Evolutionary conservation across 2,888 invertebrate genomes (phyloP), one percentile per base, ranked within the genome.

Genomic region (Xanthostigma xanthostigma): DNA sequence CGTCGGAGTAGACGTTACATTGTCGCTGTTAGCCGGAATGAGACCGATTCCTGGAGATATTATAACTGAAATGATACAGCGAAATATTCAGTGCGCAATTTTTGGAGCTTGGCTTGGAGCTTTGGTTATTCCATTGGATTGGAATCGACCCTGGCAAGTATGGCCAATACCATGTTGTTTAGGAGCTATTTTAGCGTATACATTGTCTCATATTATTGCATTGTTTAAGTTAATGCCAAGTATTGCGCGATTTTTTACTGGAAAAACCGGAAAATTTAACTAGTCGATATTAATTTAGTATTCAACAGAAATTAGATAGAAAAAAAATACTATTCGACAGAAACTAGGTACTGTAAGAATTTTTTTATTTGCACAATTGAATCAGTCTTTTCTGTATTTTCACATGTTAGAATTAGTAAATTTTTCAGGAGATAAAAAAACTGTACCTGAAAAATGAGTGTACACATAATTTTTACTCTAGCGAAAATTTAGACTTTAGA

Each of bases 101-200:
- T 64, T 84, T 36, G 91, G 91, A 3, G 79, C 87, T 6, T 92
- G 91, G 90, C 59, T 86, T 2, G 89, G 91, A 8, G 87, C 89
- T 3, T 74, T 85, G 49, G 83, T 86, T 1, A 86, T 93, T 54
- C 92, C 93, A 1, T 68, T 93, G 36, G 93, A 93, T 63, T 93
- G 93, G 93, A 86, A 91, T 64, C 74, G 81, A 44, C 84, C 86
- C 0, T 93, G 91, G 89, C 92, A 92, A 70, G 76, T 68, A 50
- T 84, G 84, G 84, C 84, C 84, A 0, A 77, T 83, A 55, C 79
- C 84, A 1, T 84, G 83, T 58, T 74, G 77, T 51, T 66, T 78
- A 0, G 84, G 84, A n/a, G 78, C 81, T 2, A 61, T 84, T 0
- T 62, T 74, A 44, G 84, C 83, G 6, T 79, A 74, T 57, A 63